Conservation (phyloP, 1,140 invertebrate species). For the Ruditapes philippinarum region DNA sequence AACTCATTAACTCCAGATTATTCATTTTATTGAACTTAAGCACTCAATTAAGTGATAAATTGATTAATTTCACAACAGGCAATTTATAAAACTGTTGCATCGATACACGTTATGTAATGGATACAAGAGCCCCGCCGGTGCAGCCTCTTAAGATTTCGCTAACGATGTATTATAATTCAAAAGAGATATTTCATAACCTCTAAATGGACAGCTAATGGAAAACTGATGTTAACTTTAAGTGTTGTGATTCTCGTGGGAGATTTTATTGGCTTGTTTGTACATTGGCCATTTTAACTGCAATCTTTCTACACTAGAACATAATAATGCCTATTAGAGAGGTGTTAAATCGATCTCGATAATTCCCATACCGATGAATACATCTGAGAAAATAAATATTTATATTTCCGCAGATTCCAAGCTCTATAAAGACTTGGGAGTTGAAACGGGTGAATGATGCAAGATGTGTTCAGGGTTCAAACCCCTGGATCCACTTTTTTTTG, state of each 20-base stretch:
- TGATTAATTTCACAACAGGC: background rate
- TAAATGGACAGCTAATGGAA: constrained; percentile 42
- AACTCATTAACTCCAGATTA: too few species aligned
- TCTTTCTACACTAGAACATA: constrained; percentile 5
- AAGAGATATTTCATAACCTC: constrained; percentile 16
- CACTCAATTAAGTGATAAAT: background rate
- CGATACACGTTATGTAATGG: background rate
- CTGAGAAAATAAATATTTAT: background rate
- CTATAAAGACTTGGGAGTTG: too few species aligned
- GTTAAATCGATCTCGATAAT: constrained; percentile 34
- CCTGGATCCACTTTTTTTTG: too few species aligned
- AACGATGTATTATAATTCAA: constrained; percentile 47
- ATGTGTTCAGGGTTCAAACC: too few species aligned
- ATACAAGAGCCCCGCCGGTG: background rate
- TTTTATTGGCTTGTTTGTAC: constrained; percentile 48
- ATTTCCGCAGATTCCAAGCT: too few species aligned
- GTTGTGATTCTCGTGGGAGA: constrained; percentile 26
- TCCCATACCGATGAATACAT: constrained; percentile 18
- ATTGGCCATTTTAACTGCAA: constrained; percentile 15
- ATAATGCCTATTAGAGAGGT: constrained; percentile 46
- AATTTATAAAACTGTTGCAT: too few species aligned
- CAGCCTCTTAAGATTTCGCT: constrained; percentile 9
- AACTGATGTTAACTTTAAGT: constrained; percentile 23
- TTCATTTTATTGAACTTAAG: background rate
- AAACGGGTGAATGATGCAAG: too few species aligned